Evolutionary conservation across 2,797 vertebrate genomes (phyloP), one percentile per base, ranked within the genome.

Genomic region (Sebastes diaconus): DNA sequence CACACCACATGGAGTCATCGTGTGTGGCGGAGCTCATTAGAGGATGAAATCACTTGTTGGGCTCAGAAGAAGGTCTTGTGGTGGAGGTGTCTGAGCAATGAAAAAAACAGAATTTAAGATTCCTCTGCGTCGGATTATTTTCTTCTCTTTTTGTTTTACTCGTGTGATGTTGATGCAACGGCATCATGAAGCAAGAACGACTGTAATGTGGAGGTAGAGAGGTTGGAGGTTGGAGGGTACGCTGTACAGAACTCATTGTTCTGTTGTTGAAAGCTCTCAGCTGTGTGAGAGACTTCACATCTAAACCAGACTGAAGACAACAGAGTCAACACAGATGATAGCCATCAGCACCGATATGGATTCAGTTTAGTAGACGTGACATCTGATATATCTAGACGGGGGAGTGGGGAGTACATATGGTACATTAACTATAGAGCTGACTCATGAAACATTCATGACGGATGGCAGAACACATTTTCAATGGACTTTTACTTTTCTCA

Each of bases 31-130:
- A 58, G 34, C 70, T 87, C 61, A 77, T 83, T 77, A 55, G 30
- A 30, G 52, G 32, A 71, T 84, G 54, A 90, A 55, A 67, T 91
- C 83, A 85, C 18, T 72, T 60, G 2, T 76, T 83, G 16, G 67
- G 75, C 16, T 81, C 11, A 66, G 76, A 74, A 65, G n/a, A 76
- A 76, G 13, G 46, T 73, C 16, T 77, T 76, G 27, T 71, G 12
- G 63, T 70, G 29, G 70, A 81, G 46, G 69, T 76, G 67, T 77
- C 42, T 50, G 34, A 22, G 68, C 58, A 58, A 70, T 75, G 16
- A 9, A 70, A 52, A 70, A 42, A 63, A 8, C 6, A 27, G 7
- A 24, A 8, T 32, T 57, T 58, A 36, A 39, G n/a, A 42, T 61
- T 67, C 16, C 5, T 32, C 46, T 67, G 54, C 5, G 1, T 18